Percentiles rank a stretch among this genome's conserved stretches.
Conservation (phyloP, 2,888 invertebrate genomes). For the Boloria euphrosyne region DNA sequence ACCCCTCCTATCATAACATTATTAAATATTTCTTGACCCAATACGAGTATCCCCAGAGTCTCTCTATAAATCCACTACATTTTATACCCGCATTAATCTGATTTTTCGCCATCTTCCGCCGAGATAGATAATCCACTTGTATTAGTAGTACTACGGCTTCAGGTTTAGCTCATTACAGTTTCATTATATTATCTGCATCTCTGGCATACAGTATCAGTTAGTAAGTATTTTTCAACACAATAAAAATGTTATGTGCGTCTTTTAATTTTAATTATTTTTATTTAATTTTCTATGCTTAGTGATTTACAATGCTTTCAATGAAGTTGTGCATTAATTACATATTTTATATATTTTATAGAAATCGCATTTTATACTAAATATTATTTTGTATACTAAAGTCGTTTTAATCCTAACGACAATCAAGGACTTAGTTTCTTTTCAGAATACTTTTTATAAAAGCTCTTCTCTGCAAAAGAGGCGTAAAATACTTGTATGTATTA, state of each 20-base stretch:
- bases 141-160: slow-evolving; percentile 25
- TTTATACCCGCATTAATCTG: slow-evolving; percentile 7
- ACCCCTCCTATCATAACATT: too few relatives aligned
- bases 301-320: too few relatives aligned
- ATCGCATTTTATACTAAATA: too few relatives aligned
- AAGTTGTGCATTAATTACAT: too few relatives aligned
- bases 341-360: too few relatives aligned
- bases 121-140: slow-evolving; percentile 25
- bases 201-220: not conserved
- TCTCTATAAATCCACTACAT: slow-evolving; percentile 12
- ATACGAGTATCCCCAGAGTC: not conserved
- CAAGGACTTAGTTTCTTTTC: slow-evolving; percentile 3
- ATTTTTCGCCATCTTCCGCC: slow-evolving; percentile 19
- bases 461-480: slow-evolving; percentile 28
- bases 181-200: slow-evolving; percentile 1
- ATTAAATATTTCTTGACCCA: too few relatives aligned
- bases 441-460: slow-evolving; percentile 26
- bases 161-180: slow-evolving; percentile 24
- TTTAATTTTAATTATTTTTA: too few relatives aligned
- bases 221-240: not conserved
- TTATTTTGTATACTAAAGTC: too few relatives aligned
- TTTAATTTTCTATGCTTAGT: too few relatives aligned
- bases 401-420: not conserved
- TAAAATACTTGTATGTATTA: slow-evolving; percentile 33
- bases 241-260: too few relatives aligned